Evolutionary conservation across 2,888 invertebrate species (phyloP).

Genomic region (Piscicola geometra): DNA sequence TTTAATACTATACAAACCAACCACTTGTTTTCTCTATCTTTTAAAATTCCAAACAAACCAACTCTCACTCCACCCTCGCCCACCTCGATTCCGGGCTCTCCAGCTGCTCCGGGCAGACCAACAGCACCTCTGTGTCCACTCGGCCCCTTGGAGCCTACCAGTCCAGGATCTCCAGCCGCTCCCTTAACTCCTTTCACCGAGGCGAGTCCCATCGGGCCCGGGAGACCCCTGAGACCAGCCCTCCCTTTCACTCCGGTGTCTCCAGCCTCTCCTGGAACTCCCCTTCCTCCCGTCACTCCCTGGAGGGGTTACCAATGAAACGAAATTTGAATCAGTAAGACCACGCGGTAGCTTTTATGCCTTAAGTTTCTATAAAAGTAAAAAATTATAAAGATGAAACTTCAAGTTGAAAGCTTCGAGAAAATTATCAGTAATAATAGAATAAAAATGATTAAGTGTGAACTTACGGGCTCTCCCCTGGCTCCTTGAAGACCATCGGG

Average conservation of each 20-base stretch:
- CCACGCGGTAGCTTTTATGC: too few species aligned
- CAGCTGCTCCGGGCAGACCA: not conserved
- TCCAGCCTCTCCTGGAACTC: constrained; percentile 31
- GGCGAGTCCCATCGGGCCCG: constrained; percentile 1
- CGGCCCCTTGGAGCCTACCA: constrained; percentile 22
- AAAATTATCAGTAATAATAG: too few species aligned
- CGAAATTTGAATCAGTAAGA: too few species aligned
- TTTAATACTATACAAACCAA: not conserved
- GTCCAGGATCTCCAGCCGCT: constrained; percentile 26
- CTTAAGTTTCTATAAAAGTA: too few species aligned
- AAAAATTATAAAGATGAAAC: too few species aligned
- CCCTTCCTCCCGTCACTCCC: constrained; percentile 22
- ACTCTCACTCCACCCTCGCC: not conserved
- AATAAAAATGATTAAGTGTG: too few species aligned
- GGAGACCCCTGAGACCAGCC: not conserved
- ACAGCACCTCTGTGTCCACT: constrained; percentile 28
- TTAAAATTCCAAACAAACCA: not conserved
- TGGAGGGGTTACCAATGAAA: too few species aligned
- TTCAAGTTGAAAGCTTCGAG: too few species aligned
- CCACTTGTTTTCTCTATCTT: not conserved
- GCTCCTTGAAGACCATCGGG: constrained; percentile 40
- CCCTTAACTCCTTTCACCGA: constrained; percentile 5
- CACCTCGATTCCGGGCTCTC: constrained; percentile 4
- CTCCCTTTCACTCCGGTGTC: constrained; percentile 5
- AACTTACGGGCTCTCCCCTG: constrained; percentile 43